phyloP scores from a whole-genome alignment of 2,113 vertebrate species.

The Grallaria varia region DNA sequence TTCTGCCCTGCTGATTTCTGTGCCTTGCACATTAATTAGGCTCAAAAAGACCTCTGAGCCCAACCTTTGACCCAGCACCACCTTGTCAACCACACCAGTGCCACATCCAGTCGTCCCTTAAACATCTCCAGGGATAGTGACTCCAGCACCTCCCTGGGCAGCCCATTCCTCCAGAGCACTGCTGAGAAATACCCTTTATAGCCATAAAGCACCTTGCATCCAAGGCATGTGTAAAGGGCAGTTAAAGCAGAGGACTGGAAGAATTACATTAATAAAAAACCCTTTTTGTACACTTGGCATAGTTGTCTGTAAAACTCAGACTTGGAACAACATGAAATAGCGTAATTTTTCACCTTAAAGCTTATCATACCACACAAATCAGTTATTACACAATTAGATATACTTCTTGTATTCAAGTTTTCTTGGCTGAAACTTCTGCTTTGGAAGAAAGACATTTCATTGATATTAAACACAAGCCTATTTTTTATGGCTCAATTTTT shows the following conservation, averaged over 20 bases:
- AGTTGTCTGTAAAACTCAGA: neutral
- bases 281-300: neutral
- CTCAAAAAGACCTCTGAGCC: neutral
- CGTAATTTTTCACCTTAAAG: neutral
- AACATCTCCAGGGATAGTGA: neutral
- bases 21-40: neutral
- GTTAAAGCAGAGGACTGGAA: neutral
- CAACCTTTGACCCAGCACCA: neutral
- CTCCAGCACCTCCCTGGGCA: neutral
- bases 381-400: neutral
- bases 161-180: neutral
- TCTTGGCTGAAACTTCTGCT: neutral
- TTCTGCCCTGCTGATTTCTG: neutral
- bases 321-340: neutral
- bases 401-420: neutral
- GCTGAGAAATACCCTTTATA: neutral
- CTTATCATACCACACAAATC: neutral
- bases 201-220: neutral
- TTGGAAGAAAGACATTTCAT: neutral
- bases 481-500: neutral
- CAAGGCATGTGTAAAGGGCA: neutral
- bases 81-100: neutral
- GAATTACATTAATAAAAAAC: neutral
- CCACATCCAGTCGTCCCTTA: neutral
- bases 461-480: neutral